Conservation (phyloP, 2,797 vertebrate genomes). For the Pantherophis alleghaniensis region DNA sequence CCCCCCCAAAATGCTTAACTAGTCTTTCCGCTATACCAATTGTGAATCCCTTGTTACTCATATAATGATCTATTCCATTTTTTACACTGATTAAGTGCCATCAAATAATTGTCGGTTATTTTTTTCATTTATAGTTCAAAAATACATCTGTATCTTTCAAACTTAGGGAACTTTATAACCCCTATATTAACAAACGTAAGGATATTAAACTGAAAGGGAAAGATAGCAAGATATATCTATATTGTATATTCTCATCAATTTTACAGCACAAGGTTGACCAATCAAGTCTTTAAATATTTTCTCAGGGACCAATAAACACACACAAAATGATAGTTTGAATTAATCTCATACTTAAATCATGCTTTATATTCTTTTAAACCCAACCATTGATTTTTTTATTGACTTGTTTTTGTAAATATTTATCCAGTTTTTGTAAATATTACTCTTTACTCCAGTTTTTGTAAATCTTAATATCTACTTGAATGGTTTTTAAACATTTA, state of each 20-base stretch:
- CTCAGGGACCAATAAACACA: not conserved
- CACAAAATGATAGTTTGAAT: not conserved
- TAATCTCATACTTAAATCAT: not conserved
- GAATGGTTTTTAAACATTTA: not conserved
- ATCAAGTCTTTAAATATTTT: not conserved
- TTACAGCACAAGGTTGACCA: not conserved
- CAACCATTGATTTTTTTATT: not conserved
- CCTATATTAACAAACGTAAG: not conserved
- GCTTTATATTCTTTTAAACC: not conserved
- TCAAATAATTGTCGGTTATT: not conserved
- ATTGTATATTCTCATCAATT: not conserved
- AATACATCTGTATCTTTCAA: not conserved
- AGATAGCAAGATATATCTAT: not conserved
- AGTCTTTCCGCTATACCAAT: not conserved
- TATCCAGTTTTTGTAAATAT: not conserved
- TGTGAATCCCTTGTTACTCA: not conserved
- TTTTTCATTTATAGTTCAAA: not conserved
- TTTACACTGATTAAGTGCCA: not conserved
- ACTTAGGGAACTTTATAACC: not conserved
- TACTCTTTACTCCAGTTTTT: not conserved
- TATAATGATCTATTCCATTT: not conserved
- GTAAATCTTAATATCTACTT: not conserved
- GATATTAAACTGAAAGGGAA: not conserved
- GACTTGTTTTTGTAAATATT: not conserved
- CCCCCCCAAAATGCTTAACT: not conserved